Conservation (phyloP, 2,797 vertebrate genomes). For the Pseudochirops corinnae region DNA sequence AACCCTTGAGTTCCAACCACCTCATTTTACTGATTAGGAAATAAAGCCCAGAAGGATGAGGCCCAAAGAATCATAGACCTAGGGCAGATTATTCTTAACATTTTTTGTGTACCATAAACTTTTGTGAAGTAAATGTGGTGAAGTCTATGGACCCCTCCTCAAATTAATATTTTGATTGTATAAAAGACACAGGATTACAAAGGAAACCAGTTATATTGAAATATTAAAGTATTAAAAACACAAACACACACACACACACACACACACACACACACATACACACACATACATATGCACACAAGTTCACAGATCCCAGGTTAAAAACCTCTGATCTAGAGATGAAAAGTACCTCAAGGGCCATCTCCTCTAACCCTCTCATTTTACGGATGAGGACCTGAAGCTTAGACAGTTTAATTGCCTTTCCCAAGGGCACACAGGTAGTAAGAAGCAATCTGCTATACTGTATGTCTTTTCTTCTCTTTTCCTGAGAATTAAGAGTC, state of each 20-base stretch:
- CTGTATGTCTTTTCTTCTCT: not conserved
- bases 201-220: not conserved
- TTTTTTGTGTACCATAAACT: not conserved
- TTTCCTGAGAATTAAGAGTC: not conserved
- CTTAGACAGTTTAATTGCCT: not conserved
- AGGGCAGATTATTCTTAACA: not conserved
- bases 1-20: not conserved
- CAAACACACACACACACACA: not conserved
- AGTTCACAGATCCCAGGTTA: not conserved
- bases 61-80: not conserved
- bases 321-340: not conserved
- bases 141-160: not conserved
- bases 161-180: not conserved
- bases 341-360: not conserved
- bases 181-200: not conserved
- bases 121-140: not conserved
- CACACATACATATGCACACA: not conserved
- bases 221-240: not conserved
- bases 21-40: not conserved
- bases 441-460: not conserved
- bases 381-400: not conserved
- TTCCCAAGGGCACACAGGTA: not conserved
- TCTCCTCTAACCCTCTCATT: not conserved
- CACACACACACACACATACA: no score
- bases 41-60: not conserved